Evolutionary conservation across 2,797 vertebrate genomes (phyloP).

Genomic region (Cossypha niveicapilla): DNA sequence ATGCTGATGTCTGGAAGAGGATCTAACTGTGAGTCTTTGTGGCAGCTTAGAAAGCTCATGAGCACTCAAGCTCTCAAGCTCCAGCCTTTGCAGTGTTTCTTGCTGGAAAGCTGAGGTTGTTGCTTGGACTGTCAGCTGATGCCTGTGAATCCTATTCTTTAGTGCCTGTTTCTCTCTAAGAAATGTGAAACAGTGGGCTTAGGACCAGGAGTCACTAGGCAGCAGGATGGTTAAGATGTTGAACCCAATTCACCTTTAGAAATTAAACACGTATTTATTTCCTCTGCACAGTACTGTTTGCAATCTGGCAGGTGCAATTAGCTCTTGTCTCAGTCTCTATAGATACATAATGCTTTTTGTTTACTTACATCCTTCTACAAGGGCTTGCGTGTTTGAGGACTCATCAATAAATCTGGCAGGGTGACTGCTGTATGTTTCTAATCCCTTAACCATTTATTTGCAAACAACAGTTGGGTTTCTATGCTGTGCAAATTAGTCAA

Average conservation of each 20-base stretch:
- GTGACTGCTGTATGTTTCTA: conserved; percentile 54
- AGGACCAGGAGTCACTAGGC: not conserved
- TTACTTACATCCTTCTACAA: conserved; percentile 61
- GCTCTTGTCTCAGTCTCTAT: conserved; percentile 42
- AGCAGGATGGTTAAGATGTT: not conserved
- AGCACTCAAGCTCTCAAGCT: not conserved
- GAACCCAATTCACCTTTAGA: not conserved
- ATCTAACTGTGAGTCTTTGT: not conserved
- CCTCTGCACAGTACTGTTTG: not conserved
- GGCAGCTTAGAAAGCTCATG: not conserved
- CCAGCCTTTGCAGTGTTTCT: not conserved
- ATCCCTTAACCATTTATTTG: conserved; percentile 59
- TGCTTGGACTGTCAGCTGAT: not conserved
- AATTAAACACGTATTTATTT: not conserved
- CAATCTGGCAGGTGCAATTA: conserved; percentile 62
- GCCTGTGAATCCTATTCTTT: not conserved
- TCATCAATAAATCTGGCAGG: conserved; percentile 58
- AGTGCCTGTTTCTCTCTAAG: not conserved
- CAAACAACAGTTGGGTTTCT: conserved; percentile 56
- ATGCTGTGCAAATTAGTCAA: conserved; percentile 44
- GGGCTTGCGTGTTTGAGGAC: conserved; percentile 62
- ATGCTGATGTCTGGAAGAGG: not conserved
- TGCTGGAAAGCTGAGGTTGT: not conserved
- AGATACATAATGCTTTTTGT: conserved; percentile 47
- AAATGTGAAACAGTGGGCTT: not conserved